These are phyloP conservation scores for Ibycter americanus DNA, from an alignment of 2,797 vertebrate species.

Conservation along the genomic window DNA sequence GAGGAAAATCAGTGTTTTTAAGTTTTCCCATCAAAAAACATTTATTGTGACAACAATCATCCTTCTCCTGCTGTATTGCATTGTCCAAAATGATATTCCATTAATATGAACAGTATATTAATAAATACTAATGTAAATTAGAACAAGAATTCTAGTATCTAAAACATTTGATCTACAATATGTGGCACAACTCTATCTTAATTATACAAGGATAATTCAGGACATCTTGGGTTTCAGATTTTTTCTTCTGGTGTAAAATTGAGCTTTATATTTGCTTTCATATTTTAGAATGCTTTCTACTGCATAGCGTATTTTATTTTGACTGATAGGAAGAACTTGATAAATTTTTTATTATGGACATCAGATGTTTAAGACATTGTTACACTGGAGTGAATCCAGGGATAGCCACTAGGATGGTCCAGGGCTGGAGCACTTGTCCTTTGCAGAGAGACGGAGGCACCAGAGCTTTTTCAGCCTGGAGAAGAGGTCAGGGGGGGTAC, in stretches of 20 bases:
- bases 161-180: not conserved
- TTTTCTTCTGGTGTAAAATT: not conserved
- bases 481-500: accelerated
- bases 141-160: not conserved
- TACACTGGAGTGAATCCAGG: not conserved
- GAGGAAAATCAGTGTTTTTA: not conserved
- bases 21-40: not conserved
- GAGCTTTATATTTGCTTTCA: not conserved
- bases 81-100: not conserved
- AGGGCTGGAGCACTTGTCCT: not conserved
- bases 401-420: not conserved
- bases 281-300: not conserved
- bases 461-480: not conserved
- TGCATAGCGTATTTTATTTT: not conserved
- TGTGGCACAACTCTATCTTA: not conserved
- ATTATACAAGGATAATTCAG: not conserved
- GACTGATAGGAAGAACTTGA: not conserved
- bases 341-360: not conserved
- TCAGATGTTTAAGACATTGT: not conserved
- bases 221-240: accelerated
- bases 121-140: not conserved
- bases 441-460: not conserved
- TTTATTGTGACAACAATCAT: not conserved
- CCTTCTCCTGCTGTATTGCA: not conserved
- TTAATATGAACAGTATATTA: not conserved